Conservation (phyloP, 2,113 vertebrate species). For the Thymallus thymallus region DNA sequence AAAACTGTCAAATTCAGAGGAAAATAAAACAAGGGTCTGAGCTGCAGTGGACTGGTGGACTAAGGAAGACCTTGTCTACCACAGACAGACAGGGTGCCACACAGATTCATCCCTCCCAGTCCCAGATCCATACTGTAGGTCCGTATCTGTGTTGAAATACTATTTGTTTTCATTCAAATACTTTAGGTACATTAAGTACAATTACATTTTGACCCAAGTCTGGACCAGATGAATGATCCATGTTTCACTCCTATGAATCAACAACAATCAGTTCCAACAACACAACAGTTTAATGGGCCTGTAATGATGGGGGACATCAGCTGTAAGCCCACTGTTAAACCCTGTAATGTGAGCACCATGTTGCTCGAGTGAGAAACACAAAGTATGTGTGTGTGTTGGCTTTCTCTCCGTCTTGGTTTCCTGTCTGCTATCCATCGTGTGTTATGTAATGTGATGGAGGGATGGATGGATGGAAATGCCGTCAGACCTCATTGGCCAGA, state of each 20-base stretch:
- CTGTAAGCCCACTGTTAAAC: conserved; percentile 38
- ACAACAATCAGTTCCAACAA: no score
- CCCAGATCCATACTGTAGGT: neutral
- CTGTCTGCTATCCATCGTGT: conserved; percentile 44
- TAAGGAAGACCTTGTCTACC: neutral
- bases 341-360: conserved; percentile 29
- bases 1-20: neutral
- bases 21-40: conserved; percentile 3
- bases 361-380: no score
- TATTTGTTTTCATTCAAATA: no score
- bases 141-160: no score
- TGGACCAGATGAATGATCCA: no score
- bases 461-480: conserved; percentile 16
- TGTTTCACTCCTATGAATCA: no score
- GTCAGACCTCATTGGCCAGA: conserved; percentile 16
- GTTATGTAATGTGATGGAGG: conserved; percentile 41
- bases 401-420: conserved; percentile 25
- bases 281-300: no score
- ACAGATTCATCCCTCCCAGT: neutral
- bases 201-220: no score
- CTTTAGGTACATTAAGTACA: no score
- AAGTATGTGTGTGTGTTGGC: conserved; percentile 17
- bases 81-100: neutral
- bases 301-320: conserved; percentile 37
- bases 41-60: neutral